A percentile compares a stretch with the other conserved stretches of the same genome.
These are phyloP conservation scores for Perizoma flavofasciatum DNA, from an alignment of 2,888 invertebrate genomes.

Conservation along the genomic window DNA sequence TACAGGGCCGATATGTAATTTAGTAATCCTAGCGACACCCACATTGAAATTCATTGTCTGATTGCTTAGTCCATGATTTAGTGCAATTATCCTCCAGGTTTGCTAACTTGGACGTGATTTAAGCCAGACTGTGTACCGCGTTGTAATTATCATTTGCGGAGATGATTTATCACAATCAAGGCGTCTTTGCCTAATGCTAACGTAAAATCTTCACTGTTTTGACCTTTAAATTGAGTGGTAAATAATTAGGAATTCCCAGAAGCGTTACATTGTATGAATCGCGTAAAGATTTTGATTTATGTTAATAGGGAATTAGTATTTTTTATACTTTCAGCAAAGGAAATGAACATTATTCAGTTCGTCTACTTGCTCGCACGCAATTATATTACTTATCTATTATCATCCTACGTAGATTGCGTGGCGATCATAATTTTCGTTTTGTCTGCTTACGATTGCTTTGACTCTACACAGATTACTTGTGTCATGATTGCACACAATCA, in stretches of 20 bases:
- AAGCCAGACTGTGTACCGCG: conserved; percentile 56
- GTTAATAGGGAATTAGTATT: conserved; percentile 16
- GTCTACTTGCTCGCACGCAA: conserved; percentile 35
- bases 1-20: conserved; percentile 66
- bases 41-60: conserved; percentile 69
- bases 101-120: conserved; percentile 70
- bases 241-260: conserved; percentile 48
- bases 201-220: conserved; percentile 50
- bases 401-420: conserved; percentile 69
- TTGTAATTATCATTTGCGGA: conserved; percentile 62
- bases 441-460: conserved; percentile 63
- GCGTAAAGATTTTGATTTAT: conserved; percentile 33
- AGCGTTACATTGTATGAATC: conserved; percentile 33
- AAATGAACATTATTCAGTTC: conserved; percentile 1
- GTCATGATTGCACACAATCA: conserved; percentile 32
- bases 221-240: conserved; percentile 58
- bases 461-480: conserved; percentile 61
- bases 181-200: conserved; percentile 56
- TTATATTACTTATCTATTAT: conserved; percentile 66
- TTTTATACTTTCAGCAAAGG: conserved; percentile 10
- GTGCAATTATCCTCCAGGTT: conserved; percentile 66
- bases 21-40: conserved; percentile 70
- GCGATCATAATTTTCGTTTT: conserved; percentile 73
- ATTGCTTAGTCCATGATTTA: conserved; percentile 73
- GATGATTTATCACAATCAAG: conserved; percentile 73